phyloP scores from a whole-genome alignment of 2,113 vertebrate species.

The Eubucco bourcierii region DNA sequence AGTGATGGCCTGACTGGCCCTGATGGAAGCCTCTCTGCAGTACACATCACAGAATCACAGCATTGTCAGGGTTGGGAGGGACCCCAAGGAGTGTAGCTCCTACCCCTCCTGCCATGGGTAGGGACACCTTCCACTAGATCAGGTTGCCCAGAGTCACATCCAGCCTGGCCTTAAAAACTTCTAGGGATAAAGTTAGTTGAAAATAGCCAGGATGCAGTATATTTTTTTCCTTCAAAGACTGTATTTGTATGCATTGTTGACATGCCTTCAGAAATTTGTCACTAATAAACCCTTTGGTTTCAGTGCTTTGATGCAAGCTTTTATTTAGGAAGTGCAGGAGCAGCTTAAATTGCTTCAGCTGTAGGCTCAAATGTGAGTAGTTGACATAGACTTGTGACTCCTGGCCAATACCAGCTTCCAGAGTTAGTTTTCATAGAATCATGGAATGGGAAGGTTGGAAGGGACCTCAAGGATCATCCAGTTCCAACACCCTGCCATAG shows the following conservation, averaged over 20 bases:
- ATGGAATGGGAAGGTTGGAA: no score
- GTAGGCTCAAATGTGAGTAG: background rate
- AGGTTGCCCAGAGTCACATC: no score
- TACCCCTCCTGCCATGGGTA: no score
- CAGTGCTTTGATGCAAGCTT: background rate
- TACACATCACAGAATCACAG: no score
- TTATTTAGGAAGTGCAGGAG: background rate
- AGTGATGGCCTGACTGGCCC: fast-evolving
- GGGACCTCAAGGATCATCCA: no score
- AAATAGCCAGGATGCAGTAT: background rate
- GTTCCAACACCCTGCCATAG: no score
- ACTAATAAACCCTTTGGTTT: background rate
- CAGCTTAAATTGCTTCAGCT: background rate
- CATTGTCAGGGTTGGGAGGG: no score
- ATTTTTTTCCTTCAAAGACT: background rate
- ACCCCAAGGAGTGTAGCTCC: no score
- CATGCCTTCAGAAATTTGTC: background rate
- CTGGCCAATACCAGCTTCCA: background rate
- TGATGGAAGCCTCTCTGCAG: background rate
- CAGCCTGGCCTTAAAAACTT: no score
- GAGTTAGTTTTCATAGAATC: background rate
- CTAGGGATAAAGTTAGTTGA: background rate
- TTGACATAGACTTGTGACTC: background rate
- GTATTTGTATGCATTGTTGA: background rate
- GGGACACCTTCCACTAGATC: no score